Percentiles rank a stretch among this genome's conserved stretches.
Conservation (phyloP, 2,888 invertebrate species). For the Pollenia labialis region DNA sequence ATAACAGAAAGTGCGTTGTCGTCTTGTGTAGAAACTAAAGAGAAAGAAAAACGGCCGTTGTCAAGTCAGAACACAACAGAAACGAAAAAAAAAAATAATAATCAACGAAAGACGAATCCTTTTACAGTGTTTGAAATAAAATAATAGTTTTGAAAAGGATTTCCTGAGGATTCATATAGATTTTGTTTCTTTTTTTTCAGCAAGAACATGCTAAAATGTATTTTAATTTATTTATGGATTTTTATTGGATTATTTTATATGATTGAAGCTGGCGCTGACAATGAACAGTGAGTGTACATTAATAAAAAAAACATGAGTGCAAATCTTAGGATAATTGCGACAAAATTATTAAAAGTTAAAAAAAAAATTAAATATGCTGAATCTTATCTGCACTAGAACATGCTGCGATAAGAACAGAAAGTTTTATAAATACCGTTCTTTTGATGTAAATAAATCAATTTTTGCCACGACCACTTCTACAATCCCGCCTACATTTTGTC, state of each 20-base stretch:
- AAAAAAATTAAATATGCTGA: too few relatives aligned
- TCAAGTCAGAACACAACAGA: not conserved
- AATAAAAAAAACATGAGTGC: not conserved
- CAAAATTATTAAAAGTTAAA: too few relatives aligned
- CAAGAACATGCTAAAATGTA: slow-evolving; percentile 65
- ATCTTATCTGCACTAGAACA: too few relatives aligned
- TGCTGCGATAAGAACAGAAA: too few relatives aligned
- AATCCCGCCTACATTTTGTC: too few relatives aligned
- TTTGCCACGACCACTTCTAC: too few relatives aligned
- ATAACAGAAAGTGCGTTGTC: slow-evolving; percentile 16
- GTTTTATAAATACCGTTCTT: too few relatives aligned
- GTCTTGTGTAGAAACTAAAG: not conserved
- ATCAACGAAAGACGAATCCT: slow-evolving; percentile 48
- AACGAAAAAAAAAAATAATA: slow-evolving; percentile 17
- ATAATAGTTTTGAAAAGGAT: slow-evolving; percentile 60
- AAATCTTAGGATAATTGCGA: not conserved
- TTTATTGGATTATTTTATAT: slow-evolving; percentile 66
- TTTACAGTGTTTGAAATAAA: slow-evolving; percentile 46
- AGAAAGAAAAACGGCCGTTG: slow-evolving; percentile 20
- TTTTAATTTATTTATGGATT: slow-evolving; percentile 72
- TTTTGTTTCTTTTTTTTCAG: slow-evolving; percentile 1
- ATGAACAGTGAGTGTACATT: slow-evolving; percentile 78
- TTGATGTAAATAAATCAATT: too few relatives aligned
- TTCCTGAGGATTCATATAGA: slow-evolving; percentile 19
- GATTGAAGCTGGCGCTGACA: slow-evolving; percentile 76